Conservation (phyloP, 2,113 vertebrate genomes). For the Nycticorax nycticorax region DNA sequence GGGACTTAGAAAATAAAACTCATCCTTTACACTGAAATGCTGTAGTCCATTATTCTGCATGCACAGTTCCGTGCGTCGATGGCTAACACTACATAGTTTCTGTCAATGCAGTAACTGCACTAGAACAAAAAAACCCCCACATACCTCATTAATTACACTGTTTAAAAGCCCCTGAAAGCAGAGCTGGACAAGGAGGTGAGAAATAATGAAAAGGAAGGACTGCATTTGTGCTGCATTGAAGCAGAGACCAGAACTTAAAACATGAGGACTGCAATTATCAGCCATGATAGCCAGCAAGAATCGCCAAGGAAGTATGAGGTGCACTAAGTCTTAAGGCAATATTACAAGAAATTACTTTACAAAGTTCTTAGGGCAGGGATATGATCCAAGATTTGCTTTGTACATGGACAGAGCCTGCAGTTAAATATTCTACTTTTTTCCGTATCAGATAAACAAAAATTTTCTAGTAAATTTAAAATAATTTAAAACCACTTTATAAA, state of each 20-base stretch:
- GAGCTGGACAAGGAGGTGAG: background rate
- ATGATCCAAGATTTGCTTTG: background rate
- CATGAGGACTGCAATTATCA: background rate
- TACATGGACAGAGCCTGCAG: background rate
- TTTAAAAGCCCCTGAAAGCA: background rate
- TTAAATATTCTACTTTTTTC: background rate
- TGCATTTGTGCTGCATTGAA: background rate
- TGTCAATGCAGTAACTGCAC: background rate
- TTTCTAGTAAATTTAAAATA: background rate
- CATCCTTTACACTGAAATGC: background rate
- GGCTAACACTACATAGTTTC: background rate
- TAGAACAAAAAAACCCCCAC: background rate
- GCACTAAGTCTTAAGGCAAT: background rate
- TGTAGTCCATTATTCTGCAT: rapidly evolving
- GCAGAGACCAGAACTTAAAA: background rate
- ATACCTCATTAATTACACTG: background rate
- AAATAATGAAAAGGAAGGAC: background rate
- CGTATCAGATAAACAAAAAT: background rate
- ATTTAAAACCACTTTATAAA: background rate
- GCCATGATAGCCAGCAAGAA: background rate
- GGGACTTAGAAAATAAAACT: constrained; percentile 16
- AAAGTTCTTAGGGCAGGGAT: background rate
- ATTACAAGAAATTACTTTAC: background rate
- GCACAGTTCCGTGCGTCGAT: rapidly evolving
- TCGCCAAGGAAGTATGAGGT: background rate